Base-by-base conservation (phyloP, 1,140 invertebrate genomes). In the Dinoponera quadriceps region DNA sequence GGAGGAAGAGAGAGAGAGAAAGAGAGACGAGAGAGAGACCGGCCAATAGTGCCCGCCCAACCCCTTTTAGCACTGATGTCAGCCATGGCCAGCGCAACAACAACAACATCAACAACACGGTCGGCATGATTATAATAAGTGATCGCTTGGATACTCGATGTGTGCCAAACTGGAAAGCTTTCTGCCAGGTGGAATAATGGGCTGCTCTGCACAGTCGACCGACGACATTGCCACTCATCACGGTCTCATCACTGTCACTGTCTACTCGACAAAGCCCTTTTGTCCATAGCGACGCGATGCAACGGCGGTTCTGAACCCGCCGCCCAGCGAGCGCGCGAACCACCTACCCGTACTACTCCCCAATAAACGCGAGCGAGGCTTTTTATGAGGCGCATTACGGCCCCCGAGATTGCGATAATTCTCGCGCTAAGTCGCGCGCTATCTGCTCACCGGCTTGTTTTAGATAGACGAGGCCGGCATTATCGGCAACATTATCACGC, bases 161-260 rank as follows among this genome's bases (percentile, higher is more conserved):
- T 89, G 87, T 89, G 88, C 88, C 88, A 89, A 89, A 89, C 88
- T 89, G 88, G 88, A 89, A 89, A 89, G 87, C 82, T 89, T 89
- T 89, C 88, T 87, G 88, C 85, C 88, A 86, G 88, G 88, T 87
- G 88, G 88, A 89, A 89, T 89, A 89, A 89, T 89, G 87, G 87
- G 88, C 88, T 86, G 84, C 87, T 83, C 77, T 78, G 81, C 87
- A 89, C 88, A 88, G 87, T 85, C 88, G 88, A 89, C 87, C 88
- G 88, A 88, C 88, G 88, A 86, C 84, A 89, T 89, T 89, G 87
- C 88, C 87, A 88, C 88, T 88, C 87, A 88, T 89, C 87, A 88
- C 87, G 86, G 87, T 88, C 87, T 88, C 84, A 88, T 88, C 87
- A 88, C 87, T 88, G 87, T 88, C 86, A 88, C 87, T 88, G 87